phyloP scores from a whole-genome alignment of 2,888 invertebrate genomes.

The Tenthredo livida region DNA sequence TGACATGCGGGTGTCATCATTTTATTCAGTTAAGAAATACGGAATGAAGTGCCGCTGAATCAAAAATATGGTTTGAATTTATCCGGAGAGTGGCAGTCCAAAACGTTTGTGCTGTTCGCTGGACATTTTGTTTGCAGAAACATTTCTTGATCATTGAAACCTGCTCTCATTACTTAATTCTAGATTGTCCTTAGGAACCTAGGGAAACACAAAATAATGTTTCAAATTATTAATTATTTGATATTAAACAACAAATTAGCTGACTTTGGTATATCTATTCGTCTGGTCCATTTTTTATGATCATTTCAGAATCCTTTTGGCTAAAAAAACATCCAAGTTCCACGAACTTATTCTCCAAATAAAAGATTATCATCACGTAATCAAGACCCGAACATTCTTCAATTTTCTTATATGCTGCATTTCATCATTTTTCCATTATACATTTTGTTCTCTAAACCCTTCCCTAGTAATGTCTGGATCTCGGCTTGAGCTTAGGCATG shows the following conservation, averaged over 20 bases:
- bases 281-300: constrained; percentile 1
- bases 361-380: constrained; percentile 31
- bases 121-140: constrained; percentile 37
- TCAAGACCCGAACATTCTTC: not conserved
- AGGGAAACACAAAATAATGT: too few relatives aligned
- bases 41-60: not conserved
- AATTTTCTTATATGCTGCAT: not conserved
- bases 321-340: constrained; percentile 41
- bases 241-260: not conserved
- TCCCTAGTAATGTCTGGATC: not conserved
- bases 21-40: not conserved
- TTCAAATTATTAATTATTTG: constrained; percentile 17
- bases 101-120: constrained; percentile 72
- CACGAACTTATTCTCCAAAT: constrained; percentile 29
- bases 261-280: not conserved
- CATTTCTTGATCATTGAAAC: constrained; percentile 69
- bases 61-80: constrained; percentile 54
- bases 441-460: not conserved
- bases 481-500: constrained; percentile 78
- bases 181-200: constrained; percentile 71
- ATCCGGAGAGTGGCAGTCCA: constrained; percentile 72
- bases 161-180: constrained; percentile 77
- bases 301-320: constrained; percentile 50
- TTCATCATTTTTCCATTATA: not conserved
- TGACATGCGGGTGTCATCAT: constrained; percentile 58